Evolutionary conservation across 2,888 invertebrate species (phyloP), one percentile per base, ranked within the genome.

Genomic region (Oasisia sp.): DNA sequence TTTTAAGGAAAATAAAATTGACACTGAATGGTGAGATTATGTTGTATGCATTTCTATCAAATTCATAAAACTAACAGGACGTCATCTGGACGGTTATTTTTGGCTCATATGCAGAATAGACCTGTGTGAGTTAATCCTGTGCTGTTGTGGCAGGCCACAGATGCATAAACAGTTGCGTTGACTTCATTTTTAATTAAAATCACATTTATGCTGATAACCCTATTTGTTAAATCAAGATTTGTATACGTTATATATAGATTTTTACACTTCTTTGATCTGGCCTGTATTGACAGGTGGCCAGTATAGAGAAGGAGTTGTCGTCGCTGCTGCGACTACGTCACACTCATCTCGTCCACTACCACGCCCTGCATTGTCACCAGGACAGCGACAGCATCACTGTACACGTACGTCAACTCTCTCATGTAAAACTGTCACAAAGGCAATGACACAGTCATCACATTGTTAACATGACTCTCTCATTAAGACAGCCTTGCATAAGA

Each of bases 231-330:
- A 27, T 74, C 19, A 74, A 74, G 0, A 74, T 19, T 74, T 74
- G 7, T 19, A 19, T 74, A n/a, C 74, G 2, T 74, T 74, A 27
- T 19, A 14, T 58, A n/a, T 27, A 74, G 74, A 27, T 7, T 50
- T 74, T 74, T 3, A 74, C n/a, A 27, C 74, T 7, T 38, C 38
- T 38, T 19, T 74, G 74, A 74, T n/a, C 27, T 74, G 74, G 14
- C n/a, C 38, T 38, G 38, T 38, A 27, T 19, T 74, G 74, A 74
- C 97, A 98, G 96, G 96, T 98, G 5, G 97, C 97, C 89, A 97
- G 97, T 93, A 97, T 98, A 91, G 98, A 98, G 94, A 98, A 98
- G 95, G 98, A 98, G 96, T 97, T 98, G 89, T 97, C 97, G 95
- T 97, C 97, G 38, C 97, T 98, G 93, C 97, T 97, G 32, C 97